Percentiles rank a stretch among this genome's conserved stretches.
Conservation (phyloP, 2,888 invertebrate genomes). For the Tromatobia lineatoria region DNA sequence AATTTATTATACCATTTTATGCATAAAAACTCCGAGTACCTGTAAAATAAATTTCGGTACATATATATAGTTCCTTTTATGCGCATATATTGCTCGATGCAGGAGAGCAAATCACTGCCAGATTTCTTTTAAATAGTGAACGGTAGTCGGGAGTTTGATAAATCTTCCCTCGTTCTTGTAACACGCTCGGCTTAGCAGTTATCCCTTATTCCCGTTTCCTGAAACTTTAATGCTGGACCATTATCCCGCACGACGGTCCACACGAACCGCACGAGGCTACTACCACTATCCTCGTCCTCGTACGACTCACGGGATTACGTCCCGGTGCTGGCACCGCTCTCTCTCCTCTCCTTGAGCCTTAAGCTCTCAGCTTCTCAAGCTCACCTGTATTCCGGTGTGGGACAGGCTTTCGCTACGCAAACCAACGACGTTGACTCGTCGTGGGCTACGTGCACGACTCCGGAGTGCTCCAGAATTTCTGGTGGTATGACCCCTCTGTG, state of each 20-base stretch:
- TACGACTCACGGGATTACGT: constrained; percentile 47
- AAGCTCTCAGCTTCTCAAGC: constrained; percentile 65
- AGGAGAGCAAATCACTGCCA: constrained; percentile 53
- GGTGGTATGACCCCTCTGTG: constrained; percentile 91
- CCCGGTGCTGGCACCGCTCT: background rate
- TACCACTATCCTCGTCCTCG: constrained; percentile 7
- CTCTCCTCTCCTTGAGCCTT: background rate
- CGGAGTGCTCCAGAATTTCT: constrained; percentile 90
- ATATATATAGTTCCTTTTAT: no score
- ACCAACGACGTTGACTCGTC: constrained; percentile 92
- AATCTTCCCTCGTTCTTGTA: constrained; percentile 54
- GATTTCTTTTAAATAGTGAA: constrained; percentile 56
- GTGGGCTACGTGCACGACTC: constrained; percentile 90
- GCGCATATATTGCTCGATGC: background rate
- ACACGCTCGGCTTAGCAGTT: constrained; percentile 56
- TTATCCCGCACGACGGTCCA: constrained; percentile 66
- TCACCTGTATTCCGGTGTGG: constrained; percentile 92
- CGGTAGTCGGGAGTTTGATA: constrained; percentile 32
- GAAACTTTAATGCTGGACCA: constrained; percentile 73
- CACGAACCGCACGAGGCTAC: constrained; percentile 17
- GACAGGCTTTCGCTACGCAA: constrained; percentile 93
- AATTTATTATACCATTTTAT: no score
- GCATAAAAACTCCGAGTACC: no score
- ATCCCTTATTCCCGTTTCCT: constrained; percentile 63
- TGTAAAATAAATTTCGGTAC: no score